Evolutionary conservation across 2,113 vertebrate genomes (phyloP).

Genomic region (Uria lomvia): DNA sequence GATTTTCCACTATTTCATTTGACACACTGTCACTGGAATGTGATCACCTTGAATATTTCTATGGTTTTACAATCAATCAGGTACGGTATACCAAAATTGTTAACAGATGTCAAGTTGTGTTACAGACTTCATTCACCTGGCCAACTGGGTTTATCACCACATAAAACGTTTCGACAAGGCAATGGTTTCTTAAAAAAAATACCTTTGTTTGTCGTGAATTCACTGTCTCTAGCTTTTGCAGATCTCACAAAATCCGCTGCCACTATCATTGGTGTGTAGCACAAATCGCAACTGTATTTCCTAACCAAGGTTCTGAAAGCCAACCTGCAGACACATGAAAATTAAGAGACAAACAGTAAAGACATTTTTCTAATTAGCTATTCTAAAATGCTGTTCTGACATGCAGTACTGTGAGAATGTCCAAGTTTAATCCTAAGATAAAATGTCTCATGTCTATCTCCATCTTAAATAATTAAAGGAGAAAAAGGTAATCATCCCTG

Average conservation of each 20-base stretch:
- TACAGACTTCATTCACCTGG: not conserved
- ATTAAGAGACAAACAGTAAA: not conserved
- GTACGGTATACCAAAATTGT: not conserved
- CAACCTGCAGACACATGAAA: constrained; percentile 75
- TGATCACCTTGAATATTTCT: not conserved
- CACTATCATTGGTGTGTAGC: constrained; percentile 97
- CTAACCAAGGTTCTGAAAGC: constrained; percentile 92
- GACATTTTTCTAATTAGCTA: not conserved
- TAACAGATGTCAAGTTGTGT: not conserved
- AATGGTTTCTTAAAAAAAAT: not conserved
- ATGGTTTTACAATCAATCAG: not conserved
- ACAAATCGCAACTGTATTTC: constrained; percentile 91
- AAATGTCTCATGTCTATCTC: not conserved
- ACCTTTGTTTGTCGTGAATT: constrained; percentile 95
- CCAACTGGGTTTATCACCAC: not conserved
- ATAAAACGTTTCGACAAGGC: not conserved
- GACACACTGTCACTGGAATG: not conserved
- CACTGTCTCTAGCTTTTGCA: constrained; percentile 93
- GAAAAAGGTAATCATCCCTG: not conserved
- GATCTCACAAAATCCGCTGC: constrained; percentile 93
- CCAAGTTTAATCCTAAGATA: not conserved
- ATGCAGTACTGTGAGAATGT: not conserved
- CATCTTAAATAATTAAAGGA: not conserved
- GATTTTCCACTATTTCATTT: not conserved
- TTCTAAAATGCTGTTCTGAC: not conserved